Base-by-base conservation (phyloP, 92 coral and sea anemone species). In the Zoanthus sociatus region DNA sequence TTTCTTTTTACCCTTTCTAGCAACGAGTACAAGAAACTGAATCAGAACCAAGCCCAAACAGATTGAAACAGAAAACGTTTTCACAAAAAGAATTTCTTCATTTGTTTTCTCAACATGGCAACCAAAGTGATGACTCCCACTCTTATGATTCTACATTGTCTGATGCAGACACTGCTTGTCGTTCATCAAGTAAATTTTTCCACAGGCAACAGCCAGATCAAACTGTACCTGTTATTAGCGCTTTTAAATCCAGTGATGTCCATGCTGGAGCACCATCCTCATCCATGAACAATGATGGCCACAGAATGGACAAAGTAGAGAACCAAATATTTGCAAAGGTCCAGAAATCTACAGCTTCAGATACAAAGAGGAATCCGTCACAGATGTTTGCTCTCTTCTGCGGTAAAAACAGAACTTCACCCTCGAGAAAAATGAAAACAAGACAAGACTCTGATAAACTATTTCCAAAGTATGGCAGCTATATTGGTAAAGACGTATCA, bases 311-410 rank as follows among this genome's bases (percentile, higher is more conserved):
- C 47, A 78, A 66, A 58, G 54, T 17, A 44, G 26, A n/a, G 55
- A 66, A 4, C 20, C 48, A 14, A 44, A 26, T 26, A 26, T 26
- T 26, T 26, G 26, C 0, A 26, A 26, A 26, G 26, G 26, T 15
- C 60, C 50, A 33, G 20, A 63, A 15, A 17, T 12, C 55, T 60
- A 1, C 54, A 64, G 9, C 21, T 17, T 60, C 51, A 45, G 33
- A 45, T 10, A 17, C 84, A 18, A 15, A 68, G 16, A 81, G 85
- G 63, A 81, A 26, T 47, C 33, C 85, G 0, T 81, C 75, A 33
- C 85, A 81, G 85, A 81, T 81, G 73, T 20, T 81, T 63, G 75
- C 74, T 26, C 33, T 81, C 10, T 81, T 81, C 76, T 66, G 74
- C 20, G 9, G 74, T 66, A 81, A 81, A 70, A 64, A 45, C 66